A percentile compares a stretch with the other conserved stretches of the same genome.
These are phyloP conservation scores for Enteromius paludinosus DNA, from an alignment of 2,797 vertebrate genomes.

Conservation along the genomic window DNA sequence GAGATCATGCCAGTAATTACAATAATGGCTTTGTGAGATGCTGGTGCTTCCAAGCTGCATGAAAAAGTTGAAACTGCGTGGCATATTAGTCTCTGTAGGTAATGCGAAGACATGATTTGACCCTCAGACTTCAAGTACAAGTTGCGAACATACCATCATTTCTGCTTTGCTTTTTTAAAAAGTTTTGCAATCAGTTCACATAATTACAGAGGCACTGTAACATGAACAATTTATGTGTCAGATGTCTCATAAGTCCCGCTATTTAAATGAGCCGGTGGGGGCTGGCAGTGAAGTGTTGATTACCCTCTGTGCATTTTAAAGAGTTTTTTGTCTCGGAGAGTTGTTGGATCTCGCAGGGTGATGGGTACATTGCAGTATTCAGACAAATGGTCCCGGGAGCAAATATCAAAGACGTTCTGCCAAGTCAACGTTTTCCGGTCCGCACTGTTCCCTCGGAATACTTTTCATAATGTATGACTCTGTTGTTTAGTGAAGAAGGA, in stretches of 20 bases:
- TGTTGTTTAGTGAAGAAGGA: conserved; percentile 44
- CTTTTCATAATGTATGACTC: conserved; percentile 26
- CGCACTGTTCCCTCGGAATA: conserved; percentile 18
- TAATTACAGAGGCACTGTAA: conserved; percentile 43
- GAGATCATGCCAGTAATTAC: not conserved
- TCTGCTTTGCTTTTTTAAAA: conserved; percentile 34
- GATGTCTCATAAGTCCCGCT: conserved; percentile 51
- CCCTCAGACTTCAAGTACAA: conserved; percentile 15
- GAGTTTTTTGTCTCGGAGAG: conserved; percentile 40
- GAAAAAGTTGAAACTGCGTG: not conserved
- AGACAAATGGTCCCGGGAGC: conserved; percentile 37
- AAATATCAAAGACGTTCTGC: conserved; percentile 56
- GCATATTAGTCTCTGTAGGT: not conserved
- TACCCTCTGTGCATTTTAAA: conserved; percentile 54
- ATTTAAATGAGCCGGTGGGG: conserved; percentile 46
- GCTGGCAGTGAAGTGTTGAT: conserved; percentile 54
- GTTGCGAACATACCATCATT: conserved; percentile 1
- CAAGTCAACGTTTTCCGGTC: conserved; percentile 40
- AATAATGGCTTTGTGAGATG: not conserved
- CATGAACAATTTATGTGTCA: conserved; percentile 60
- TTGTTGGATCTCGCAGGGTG: conserved; percentile 47
- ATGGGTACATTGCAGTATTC: conserved; percentile 52
- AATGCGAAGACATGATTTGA: not conserved
- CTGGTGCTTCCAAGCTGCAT: not conserved
- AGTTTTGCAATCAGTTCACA: conserved; percentile 37